A percentile compares a stretch with the other conserved stretches of the same genome.
Evolutionary conservation across 2,888 invertebrate species (phyloP).

Genomic region (Abrostola triplasia): DNA sequence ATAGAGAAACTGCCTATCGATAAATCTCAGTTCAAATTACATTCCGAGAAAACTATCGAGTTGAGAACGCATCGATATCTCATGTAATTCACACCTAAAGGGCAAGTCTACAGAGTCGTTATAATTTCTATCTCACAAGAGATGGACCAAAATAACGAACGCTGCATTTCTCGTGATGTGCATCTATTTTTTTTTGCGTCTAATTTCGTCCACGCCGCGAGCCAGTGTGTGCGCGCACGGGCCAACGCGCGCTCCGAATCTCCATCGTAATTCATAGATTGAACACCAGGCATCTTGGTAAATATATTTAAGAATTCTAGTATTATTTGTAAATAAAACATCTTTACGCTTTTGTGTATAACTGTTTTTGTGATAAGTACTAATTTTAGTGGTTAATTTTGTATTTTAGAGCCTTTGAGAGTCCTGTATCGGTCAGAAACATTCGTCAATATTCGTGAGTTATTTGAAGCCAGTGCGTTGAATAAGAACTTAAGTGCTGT

Average conservation of each 20-base stretch:
- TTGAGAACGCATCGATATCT: slow-evolving; percentile 8
- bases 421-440: slow-evolving; percentile 59
- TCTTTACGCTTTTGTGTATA: slow-evolving; percentile 56
- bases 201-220: slow-evolving; percentile 85
- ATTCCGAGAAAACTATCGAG: neutral
- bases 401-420: slow-evolving; percentile 53
- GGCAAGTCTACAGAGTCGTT: slow-evolving; percentile 37
- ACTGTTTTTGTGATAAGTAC: slow-evolving; percentile 51
- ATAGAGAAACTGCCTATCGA: neutral
- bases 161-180: slow-evolving; percentile 84
- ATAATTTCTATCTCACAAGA: slow-evolving; percentile 63
- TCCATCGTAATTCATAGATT: slow-evolving; percentile 58
- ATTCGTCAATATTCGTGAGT: slow-evolving; percentile 24
- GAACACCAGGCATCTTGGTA: slow-evolving; percentile 67
- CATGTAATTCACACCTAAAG: slow-evolving; percentile 23
- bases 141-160: slow-evolving; percentile 77
- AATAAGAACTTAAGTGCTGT: slow-evolving; percentile 57
- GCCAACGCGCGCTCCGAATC: slow-evolving; percentile 74
- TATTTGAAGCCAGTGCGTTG: slow-evolving; percentile 40
- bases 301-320: slow-evolving; percentile 61
- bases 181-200: slow-evolving; percentile 82
- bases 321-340: slow-evolving; percentile 44
- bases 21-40: neutral
- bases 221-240: slow-evolving; percentile 82
- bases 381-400: slow-evolving; percentile 56